Evolutionary conservation across 2,888 invertebrate species (phyloP).

Genomic region (Tholera decimalis): DNA sequence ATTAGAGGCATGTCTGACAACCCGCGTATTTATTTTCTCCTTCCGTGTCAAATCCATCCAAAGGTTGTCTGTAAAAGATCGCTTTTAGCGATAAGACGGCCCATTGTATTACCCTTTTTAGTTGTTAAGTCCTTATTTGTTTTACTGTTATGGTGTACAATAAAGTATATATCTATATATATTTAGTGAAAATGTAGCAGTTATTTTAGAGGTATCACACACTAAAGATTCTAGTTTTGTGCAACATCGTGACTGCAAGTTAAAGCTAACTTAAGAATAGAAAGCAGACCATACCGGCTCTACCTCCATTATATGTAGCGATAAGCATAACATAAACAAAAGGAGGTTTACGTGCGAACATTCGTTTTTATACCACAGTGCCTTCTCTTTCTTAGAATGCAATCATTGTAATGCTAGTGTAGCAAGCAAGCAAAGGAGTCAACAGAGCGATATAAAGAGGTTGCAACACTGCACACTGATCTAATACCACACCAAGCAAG

Average conservation of each 20-base stretch:
- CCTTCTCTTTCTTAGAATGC: constrained; percentile 21
- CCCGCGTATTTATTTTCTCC: too few relatives aligned
- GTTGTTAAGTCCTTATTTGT: too few relatives aligned
- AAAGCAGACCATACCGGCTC: constrained; percentile 10
- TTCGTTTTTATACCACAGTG: constrained; percentile 9
- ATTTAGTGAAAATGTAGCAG: too few relatives aligned
- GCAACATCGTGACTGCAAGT: neutral
- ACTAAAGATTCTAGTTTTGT: too few relatives aligned
- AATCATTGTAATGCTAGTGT: constrained; percentile 18
- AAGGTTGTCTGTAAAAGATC: too few relatives aligned
- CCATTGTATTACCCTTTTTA: too few relatives aligned
- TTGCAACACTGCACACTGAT: constrained; percentile 52
- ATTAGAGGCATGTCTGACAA: neutral
- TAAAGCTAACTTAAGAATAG: constrained; percentile 9
- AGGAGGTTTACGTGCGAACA: constrained; percentile 3
- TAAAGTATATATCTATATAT: too few relatives aligned
- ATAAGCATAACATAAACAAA: constrained; percentile 21
- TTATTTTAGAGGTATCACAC: too few relatives aligned
- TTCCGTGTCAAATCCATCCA: too few relatives aligned
- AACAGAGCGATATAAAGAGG: constrained; percentile 33
- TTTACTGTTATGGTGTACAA: too few relatives aligned
- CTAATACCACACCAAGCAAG: constrained; percentile 46
- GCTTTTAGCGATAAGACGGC: too few relatives aligned
- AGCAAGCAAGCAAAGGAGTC: constrained; percentile 9
- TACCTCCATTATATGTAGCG: neutral